A percentile compares a stretch with the other conserved stretches of the same genome.
Evolutionary conservation across 53 echinoderm and acorn worm species (phyloP).

Genomic region (Henricia sp.): DNA sequence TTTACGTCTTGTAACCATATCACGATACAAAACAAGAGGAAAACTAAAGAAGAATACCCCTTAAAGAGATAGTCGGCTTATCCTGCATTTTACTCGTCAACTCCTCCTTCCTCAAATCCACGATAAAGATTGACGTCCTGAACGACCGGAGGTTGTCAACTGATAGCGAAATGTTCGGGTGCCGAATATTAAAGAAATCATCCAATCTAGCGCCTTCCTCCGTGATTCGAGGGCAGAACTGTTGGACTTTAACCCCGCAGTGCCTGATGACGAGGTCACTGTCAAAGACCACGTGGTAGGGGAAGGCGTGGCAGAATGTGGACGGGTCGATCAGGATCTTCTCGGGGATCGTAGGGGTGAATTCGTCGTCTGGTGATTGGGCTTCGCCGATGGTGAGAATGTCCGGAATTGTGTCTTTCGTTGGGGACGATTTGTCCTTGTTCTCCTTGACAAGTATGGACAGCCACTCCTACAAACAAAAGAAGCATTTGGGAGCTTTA

Average conservation of each 20-base stretch:
- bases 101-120: slow-evolving; percentile 66
- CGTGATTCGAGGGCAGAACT: slow-evolving; percentile 70
- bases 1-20: too few species aligned
- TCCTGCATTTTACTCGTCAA: slow-evolving; percentile 37
- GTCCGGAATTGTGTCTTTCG: slow-evolving; percentile 11
- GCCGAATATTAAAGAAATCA: slow-evolving; percentile 72
- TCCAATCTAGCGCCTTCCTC: slow-evolving; percentile 61
- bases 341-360: slow-evolving; percentile 57
- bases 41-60: too few species aligned
- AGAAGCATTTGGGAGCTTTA: neutral
- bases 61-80: slow-evolving; percentile 73
- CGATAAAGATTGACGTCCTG: slow-evolving; percentile 86
- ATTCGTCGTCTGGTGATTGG: slow-evolving; percentile 29
- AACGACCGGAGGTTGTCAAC: slow-evolving; percentile 71
- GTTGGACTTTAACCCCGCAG: slow-evolving; percentile 72
- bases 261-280: slow-evolving; percentile 69
- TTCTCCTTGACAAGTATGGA: slow-evolving; percentile 57
- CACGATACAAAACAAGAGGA: too few species aligned
- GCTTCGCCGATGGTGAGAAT: neutral
- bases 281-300: slow-evolving; percentile 91
- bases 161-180: slow-evolving; percentile 77
- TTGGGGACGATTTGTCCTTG: neutral
- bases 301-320: slow-evolving; percentile 82
- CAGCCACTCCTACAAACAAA: slow-evolving; percentile 72
- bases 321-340: slow-evolving; percentile 69